Conservation (phyloP, 2,113 vertebrate genomes). For the Pelecanus crispus region DNA sequence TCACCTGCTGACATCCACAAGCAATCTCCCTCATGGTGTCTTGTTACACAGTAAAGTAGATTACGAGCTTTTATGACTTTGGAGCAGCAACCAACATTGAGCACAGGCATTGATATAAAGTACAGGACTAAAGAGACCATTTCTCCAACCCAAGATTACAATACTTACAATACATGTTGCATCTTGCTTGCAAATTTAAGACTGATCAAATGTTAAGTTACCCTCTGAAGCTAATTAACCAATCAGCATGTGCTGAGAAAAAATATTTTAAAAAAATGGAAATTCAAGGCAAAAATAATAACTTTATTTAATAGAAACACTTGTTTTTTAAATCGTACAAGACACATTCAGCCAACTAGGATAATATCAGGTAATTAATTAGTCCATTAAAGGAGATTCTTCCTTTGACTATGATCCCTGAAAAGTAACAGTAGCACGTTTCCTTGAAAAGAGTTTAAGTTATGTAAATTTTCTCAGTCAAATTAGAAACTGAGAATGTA, state of each 20-base stretch:
- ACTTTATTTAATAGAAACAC: not conserved
- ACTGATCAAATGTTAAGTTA: not conserved
- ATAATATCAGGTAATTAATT: not conserved
- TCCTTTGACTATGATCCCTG: not conserved
- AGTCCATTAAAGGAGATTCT: not conserved
- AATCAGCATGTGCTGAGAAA: not conserved
- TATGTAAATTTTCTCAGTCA: not conserved
- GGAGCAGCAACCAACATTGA: not conserved
- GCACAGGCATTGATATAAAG: not conserved
- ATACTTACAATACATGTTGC: not conserved
- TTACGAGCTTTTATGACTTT: not conserved
- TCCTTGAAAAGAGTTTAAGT: not conserved
- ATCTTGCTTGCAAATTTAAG: not conserved
- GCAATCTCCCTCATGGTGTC: not conserved
- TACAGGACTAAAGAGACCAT: not conserved
- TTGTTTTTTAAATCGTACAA: not conserved
- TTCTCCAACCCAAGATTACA: not conserved
- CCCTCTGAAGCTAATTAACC: not conserved
- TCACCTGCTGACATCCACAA: not conserved
- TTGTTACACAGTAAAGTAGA: not conserved
- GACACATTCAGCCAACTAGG: not conserved
- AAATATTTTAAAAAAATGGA: not conserved
- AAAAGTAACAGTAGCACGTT: not conserved
- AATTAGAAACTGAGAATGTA: not conserved
- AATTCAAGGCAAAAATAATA: not conserved